Evolutionary conservation across 2,113 vertebrate genomes (phyloP).

Genomic region (Proterorhinus semilunaris): DNA sequence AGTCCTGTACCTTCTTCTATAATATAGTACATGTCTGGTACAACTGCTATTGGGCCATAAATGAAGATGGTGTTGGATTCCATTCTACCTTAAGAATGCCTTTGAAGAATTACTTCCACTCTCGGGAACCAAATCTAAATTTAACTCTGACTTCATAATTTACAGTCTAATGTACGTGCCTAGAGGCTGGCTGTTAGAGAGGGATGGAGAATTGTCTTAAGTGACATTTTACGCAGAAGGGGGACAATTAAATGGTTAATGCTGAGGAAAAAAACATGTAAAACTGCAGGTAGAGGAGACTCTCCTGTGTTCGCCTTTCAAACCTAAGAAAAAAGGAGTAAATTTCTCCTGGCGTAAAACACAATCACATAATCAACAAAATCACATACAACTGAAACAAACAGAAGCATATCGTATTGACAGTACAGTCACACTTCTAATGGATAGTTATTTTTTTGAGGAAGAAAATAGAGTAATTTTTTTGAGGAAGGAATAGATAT

Average conservation of each 20-base stretch:
- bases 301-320: background rate
- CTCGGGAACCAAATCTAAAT: constrained; percentile 1
- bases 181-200: constrained; percentile 1
- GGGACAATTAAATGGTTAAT: background rate
- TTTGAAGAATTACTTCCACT: constrained; percentile 8
- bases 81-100: background rate
- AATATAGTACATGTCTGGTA: background rate
- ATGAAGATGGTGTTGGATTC: background rate
- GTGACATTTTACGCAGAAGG: background rate
- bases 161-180: background rate
- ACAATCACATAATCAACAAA: background rate
- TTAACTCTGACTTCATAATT: constrained; percentile 4
- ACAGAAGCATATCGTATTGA: background rate
- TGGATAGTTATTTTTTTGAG: too few relatives aligned
- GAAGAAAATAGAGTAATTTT: too few relatives aligned
- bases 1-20: too few relatives aligned
- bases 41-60: background rate
- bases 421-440: too few relatives aligned
- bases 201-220: background rate
- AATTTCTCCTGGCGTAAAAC: background rate
- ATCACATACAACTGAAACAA: background rate
- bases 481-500: too few relatives aligned
- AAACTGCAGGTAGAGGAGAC: background rate
- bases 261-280: background rate
- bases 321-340: background rate